Evolutionary conservation across 2,113 vertebrate species (phyloP), one percentile per base, ranked within the genome.

Genomic region (Nerophis lumbriciformis): DNA sequence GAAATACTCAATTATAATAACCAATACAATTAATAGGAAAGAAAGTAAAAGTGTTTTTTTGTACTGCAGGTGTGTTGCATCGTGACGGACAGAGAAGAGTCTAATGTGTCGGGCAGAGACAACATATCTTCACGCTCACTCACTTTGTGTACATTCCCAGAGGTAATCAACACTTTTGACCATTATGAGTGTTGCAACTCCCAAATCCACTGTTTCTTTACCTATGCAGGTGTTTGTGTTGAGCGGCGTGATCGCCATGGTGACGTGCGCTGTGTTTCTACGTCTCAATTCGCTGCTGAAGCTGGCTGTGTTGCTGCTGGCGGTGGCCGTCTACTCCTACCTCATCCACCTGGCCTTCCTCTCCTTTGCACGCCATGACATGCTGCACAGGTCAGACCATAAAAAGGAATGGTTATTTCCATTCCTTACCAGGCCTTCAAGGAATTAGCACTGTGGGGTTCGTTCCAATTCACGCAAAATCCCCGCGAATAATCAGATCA

Each of bases 261-360:
- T 99, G 80, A 98, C 97, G 6, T 99, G 96, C 72, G 96, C 95
- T 0, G 95, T 98, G 1, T 99, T 99, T 68, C 90, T 98, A 55
- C 93, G 94, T 19, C 90, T 97, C 6, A 98, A 95, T 87, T 99
- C 94, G 0, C 90, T 97, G 67, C 85, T 99, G 81, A 99, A 98
- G 90, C 85, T 99, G 82, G 93, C 93, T 0, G 93, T 95, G 49
- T 86, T 98, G 61, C 87, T 98, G 66, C 90, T 97, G 39, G 94
- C 93, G 70, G 92, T 94, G 36, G 88, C 91, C 0, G 83, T 95
- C 60, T 96, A 98, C 50, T 90, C 93, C 63, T 92, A 94, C 80
- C 88, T 98, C 76, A 94, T 93, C 0, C 94, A 97, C 83, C 91
- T 94, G 63, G 70, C 94, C 80, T 95, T 96, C 37, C 88, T 91